phyloP scores from a whole-genome alignment of 2,888 invertebrate species.

The Plagodis pulveraria region DNA sequence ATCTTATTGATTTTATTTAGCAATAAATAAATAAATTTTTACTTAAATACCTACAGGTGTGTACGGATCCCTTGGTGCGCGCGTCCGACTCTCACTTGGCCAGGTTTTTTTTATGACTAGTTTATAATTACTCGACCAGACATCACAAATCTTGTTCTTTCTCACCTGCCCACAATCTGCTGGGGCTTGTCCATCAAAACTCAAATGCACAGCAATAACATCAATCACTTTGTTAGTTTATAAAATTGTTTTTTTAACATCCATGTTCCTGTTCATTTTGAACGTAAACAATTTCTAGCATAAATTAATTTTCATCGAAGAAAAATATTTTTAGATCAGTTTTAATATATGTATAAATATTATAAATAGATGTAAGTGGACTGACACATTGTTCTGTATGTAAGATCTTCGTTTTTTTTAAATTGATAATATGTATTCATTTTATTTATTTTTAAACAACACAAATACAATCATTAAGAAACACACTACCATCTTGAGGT shows the following conservation, averaged over 20 bases:
- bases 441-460: too few relatives aligned
- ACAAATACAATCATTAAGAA: too few relatives aligned
- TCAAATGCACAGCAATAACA: slow-evolving; percentile 26
- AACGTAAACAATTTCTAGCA: slow-evolving; percentile 17
- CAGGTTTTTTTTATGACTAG: too few relatives aligned
- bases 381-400: background rate
- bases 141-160: slow-evolving; percentile 1
- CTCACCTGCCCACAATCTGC: slow-evolving; percentile 19
- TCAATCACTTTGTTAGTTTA: slow-evolving; percentile 31
- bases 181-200: slow-evolving; percentile 24
- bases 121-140: background rate
- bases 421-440: too few relatives aligned
- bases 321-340: slow-evolving; percentile 16
- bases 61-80: too few relatives aligned
- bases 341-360: slow-evolving; percentile 3
- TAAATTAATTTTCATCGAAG: slow-evolving; percentile 26
- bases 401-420: too few relatives aligned
- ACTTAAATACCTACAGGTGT: too few relatives aligned
- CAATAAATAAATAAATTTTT: too few relatives aligned
- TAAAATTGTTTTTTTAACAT: slow-evolving; percentile 26
- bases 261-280: slow-evolving; percentile 21
- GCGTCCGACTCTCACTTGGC: too few relatives aligned
- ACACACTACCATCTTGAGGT: too few relatives aligned
- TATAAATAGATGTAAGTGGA: slow-evolving; percentile 7
- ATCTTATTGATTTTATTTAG: too few relatives aligned